A percentile compares a stretch with the other conserved stretches of the same genome.
Conservation (phyloP, 2,888 invertebrate species). For the Danaus chrysippus region DNA sequence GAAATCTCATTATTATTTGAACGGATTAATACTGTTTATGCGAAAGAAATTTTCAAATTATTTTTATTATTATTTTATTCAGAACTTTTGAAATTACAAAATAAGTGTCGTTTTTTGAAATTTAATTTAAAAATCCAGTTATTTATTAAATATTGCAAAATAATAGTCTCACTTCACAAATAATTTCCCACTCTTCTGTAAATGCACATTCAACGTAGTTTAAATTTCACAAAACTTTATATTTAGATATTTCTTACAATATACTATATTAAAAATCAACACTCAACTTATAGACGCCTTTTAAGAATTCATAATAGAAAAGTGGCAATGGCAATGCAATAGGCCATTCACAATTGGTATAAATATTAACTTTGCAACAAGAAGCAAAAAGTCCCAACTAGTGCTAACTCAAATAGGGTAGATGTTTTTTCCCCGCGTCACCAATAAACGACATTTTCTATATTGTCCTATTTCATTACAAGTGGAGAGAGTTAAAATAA, state of each 20-base stretch:
- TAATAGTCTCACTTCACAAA: too few relatives aligned
- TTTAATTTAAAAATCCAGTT: too few relatives aligned
- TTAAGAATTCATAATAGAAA: slow-evolving; percentile 3
- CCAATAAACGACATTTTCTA: slow-evolving; percentile 15
- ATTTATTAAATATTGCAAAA: too few relatives aligned
- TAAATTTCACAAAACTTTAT: not conserved
- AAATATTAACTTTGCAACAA: slow-evolving; percentile 17
- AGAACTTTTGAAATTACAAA: too few relatives aligned
- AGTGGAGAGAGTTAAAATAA: not conserved
- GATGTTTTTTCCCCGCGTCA: slow-evolving; percentile 28
- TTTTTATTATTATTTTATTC: too few relatives aligned
- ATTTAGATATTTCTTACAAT: not conserved
- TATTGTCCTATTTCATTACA: slow-evolving; percentile 2
- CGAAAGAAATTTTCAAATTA: too few relatives aligned
- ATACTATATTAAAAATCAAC: not conserved
- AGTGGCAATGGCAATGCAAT: not conserved
- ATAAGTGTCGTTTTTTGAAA: too few relatives aligned
- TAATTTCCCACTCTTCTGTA: not conserved
- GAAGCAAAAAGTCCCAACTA: slow-evolving; percentile 29
- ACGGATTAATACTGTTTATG: too few relatives aligned
- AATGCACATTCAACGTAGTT: not conserved
- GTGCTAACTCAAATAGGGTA: slow-evolving; percentile 29
- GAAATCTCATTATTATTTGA: too few relatives aligned
- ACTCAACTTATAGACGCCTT: too few relatives aligned
- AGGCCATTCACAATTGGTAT: slow-evolving; percentile 5